These are phyloP conservation scores for Belgica antarctica DNA, from an alignment of 2,888 invertebrate species.

Conservation along the genomic window DNA sequence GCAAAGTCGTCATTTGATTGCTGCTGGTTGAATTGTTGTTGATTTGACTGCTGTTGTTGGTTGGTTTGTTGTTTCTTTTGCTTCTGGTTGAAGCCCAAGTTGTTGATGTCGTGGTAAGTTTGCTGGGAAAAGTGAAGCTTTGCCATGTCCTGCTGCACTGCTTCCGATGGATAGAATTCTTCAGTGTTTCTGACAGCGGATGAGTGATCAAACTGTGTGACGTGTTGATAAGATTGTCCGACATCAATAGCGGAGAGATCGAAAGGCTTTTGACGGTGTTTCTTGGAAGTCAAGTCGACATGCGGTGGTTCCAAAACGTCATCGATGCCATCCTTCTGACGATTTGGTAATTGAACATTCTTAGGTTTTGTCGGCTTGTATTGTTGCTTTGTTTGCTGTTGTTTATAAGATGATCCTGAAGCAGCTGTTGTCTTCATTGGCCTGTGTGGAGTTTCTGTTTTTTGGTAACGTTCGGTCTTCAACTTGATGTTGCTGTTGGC, in stretches of 20 bases:
- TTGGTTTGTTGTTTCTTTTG: neutral
- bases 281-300: conserved; percentile 46
- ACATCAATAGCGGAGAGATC: conserved; percentile 45
- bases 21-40: conserved; percentile 48
- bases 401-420: neutral
- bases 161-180: conserved; percentile 53
- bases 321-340: conserved; percentile 31
- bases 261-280: conserved; percentile 50
- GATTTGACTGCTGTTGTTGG: conserved; percentile 44
- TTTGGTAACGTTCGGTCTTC: neutral
- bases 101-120: conserved; percentile 54
- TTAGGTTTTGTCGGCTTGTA: conserved; percentile 34
- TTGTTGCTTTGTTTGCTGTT: neutral
- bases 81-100: conserved; percentile 46
- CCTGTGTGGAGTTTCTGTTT: neutral
- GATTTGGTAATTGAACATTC: conserved; percentile 11
- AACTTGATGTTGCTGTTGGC: neutral
- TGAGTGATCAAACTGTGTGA: conserved; percentile 53
- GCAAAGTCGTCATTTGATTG: conserved; percentile 46
- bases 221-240: conserved; percentile 49
- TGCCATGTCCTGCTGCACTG: conserved; percentile 48
- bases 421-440: neutral
- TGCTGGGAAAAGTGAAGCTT: conserved; percentile 54
- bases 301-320: conserved; percentile 30
- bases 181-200: conserved; percentile 52